Percentiles rank a stretch among this genome's conserved stretches.
Evolutionary conservation across 2,797 vertebrate genomes (phyloP).

Genomic region (Spatula versicolor): DNA sequence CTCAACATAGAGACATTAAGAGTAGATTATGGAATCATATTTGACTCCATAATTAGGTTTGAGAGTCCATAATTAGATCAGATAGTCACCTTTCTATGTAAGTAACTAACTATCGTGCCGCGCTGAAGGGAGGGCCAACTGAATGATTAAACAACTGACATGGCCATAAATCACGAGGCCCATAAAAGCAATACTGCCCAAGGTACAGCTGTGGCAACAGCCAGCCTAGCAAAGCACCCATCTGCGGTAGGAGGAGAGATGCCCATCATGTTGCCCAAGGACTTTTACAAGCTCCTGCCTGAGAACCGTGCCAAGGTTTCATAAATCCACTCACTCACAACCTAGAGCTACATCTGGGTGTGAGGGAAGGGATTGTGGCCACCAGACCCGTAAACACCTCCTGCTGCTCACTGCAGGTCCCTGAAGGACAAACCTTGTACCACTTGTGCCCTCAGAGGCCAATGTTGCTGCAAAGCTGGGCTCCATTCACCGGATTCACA

Average conservation of each 20-base stretch:
- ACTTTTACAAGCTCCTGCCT: not conserved
- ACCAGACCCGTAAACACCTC: not conserved
- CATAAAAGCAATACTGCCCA: slow-evolving; percentile 36
- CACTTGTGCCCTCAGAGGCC: not conserved
- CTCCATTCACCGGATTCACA: not conserved
- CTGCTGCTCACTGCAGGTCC: not conserved
- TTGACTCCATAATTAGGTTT: slow-evolving; percentile 62
- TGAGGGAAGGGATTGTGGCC: not conserved
- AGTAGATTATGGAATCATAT: slow-evolving; percentile 61
- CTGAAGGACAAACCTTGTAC: not conserved
- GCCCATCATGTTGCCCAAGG: not conserved
- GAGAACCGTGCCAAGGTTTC: not conserved
- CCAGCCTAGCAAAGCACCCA: not conserved
- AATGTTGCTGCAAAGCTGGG: not conserved
- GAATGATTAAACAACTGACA: slow-evolving; percentile 59
- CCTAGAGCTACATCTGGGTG: not conserved
- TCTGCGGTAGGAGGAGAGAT: not conserved
- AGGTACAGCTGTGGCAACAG: slow-evolving; percentile 10
- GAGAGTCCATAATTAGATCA: slow-evolving; percentile 64
- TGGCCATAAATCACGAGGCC: slow-evolving; percentile 28
- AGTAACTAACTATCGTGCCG: slow-evolving; percentile 27
- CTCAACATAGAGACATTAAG: slow-evolving; percentile 9
- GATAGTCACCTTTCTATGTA: slow-evolving; percentile 56
- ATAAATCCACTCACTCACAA: not conserved
- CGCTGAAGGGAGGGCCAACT: not conserved